These are phyloP conservation scores for Galerucella pusilla DNA, from an alignment of 2,888 invertebrate species.

Conservation along the genomic window DNA sequence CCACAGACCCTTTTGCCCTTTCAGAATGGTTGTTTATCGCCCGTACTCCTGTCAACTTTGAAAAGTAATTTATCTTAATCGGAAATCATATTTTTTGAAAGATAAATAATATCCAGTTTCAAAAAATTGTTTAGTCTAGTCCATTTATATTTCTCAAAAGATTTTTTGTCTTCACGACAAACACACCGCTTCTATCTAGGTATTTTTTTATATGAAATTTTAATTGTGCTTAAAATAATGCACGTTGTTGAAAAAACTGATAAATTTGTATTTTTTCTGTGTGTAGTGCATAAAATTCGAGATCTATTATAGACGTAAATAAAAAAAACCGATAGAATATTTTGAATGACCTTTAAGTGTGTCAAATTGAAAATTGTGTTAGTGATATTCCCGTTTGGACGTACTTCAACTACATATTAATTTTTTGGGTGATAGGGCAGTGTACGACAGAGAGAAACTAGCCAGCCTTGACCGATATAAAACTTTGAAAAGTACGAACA, in stretches of 20 bases:
- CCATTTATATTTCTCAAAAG: background rate
- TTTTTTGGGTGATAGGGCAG: conserved; percentile 44
- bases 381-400: background rate
- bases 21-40: conserved; percentile 7
- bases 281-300: background rate
- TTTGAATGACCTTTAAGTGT: background rate
- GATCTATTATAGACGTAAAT: background rate
- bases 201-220: too few species aligned
- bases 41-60: background rate
- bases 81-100: conserved; percentile 1
- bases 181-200: too few species aligned
- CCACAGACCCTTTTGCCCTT: conserved; percentile 4
- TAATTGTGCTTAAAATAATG: too few species aligned
- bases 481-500: conserved; percentile 22
- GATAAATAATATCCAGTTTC: background rate
- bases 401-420: background rate
- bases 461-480: conserved; percentile 57
- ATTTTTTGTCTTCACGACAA: background rate
- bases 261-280: too few species aligned
- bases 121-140: background rate
- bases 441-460: conserved; percentile 56
- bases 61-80: background rate
- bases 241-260: too few species aligned
- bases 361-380: background rate
- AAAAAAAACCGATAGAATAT: background rate